Evolutionary conservation across 2,113 vertebrate species (phyloP).

Genomic region (Trematocara zebra): DNA sequence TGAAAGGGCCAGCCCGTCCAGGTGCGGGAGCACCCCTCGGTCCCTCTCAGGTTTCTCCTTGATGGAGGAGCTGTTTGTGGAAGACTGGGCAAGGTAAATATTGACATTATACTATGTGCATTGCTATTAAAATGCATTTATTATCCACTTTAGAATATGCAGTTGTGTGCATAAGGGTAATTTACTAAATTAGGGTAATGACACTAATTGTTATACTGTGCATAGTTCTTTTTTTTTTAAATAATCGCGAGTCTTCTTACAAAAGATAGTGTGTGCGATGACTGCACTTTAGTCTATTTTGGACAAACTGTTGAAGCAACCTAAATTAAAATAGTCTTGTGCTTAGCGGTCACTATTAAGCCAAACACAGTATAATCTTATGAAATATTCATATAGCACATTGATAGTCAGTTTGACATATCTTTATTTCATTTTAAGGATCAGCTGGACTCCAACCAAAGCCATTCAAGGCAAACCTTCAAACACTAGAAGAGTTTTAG

Average conservation of each 20-base stretch:
- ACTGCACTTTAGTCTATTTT: background rate
- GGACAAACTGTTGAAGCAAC: background rate
- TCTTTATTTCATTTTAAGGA: constrained; percentile 69
- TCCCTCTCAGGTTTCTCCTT: constrained; percentile 67
- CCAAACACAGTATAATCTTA: background rate
- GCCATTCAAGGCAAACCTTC: constrained; percentile 24
- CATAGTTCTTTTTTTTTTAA: background rate
- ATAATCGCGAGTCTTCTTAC: background rate
- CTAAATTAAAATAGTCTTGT: background rate
- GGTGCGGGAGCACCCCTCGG: constrained; percentile 61
- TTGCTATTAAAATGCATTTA: background rate
- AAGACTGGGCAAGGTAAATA: constrained; percentile 57
- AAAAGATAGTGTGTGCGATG: background rate
- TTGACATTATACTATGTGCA: constrained; percentile 14
- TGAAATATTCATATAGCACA: constrained; percentile 17
- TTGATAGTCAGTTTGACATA: constrained; percentile 15
- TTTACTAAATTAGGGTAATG: background rate
- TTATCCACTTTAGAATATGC: background rate
- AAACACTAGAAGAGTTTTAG: constrained; percentile 19
- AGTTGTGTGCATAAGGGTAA: background rate
- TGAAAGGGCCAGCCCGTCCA: constrained; percentile 70
- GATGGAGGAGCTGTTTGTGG: constrained; percentile 41
- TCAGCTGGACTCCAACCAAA: constrained; percentile 55
- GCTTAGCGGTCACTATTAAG: background rate
- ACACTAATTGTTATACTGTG: background rate